Base-by-base conservation (phyloP, 2,797 vertebrate species). In the Mus caroli region DNA sequence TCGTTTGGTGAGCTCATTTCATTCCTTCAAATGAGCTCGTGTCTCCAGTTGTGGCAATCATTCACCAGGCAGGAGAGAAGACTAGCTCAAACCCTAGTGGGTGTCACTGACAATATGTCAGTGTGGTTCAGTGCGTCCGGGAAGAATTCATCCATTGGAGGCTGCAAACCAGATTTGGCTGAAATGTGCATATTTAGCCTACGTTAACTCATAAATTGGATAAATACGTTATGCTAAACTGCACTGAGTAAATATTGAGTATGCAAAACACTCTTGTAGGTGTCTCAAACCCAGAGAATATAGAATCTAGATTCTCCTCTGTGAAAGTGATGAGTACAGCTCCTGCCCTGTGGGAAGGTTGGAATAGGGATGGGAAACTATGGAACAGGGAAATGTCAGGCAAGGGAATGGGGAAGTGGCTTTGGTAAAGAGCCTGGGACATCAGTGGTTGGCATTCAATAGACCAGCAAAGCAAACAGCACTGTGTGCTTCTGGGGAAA, bases 11-110 rank as follows among this genome's bases (percentile, higher is more conserved):
- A 94, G 89, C 87, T 94, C 94, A 94, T 97, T 96, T 97, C 79
- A 84, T 96, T 94, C 83, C 73, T 97, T 94, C 93, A 95, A 91
- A 96, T 95, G 92, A 97, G 93, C 91, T 96, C 78, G 54, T 78
- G 96, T 87, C 95, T 96, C 37, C 4, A 50, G 73, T 95, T 95
- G 92, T 88, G 94, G 94, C 50, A 88, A n/a, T 97, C 94, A 96
- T 64, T 94, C 91, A 73, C 20, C 0, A 46, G 84, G 84, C 84
- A 91, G 88, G 91, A 96, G 92, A 91, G 95, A 95, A 95, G 92
- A 97, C 86, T 58, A 90, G 94, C 92, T 96, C 96, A 95, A 88
- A 95, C 93, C 62, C 94, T 90, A 89, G 85, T 88, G 50, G 91
- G 52, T 76, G 64, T 97, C 52, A 14, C 92, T 97, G 92, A 85